Evolutionary conservation across 2,888 invertebrate genomes (phyloP).

Genomic region (Villa cingulata): DNA sequence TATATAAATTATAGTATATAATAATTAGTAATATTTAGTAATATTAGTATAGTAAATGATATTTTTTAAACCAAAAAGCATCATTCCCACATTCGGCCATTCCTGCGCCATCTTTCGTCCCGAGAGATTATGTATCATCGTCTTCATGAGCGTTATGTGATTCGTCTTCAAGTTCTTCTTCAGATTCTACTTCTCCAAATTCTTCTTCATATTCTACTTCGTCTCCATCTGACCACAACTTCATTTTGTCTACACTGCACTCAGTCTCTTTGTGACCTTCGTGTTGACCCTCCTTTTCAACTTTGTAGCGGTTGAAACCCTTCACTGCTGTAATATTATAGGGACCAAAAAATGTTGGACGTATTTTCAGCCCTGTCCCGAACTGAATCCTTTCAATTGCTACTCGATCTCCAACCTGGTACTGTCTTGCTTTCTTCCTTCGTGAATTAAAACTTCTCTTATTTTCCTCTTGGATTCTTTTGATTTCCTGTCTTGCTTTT

Average conservation of each 20-base stretch:
- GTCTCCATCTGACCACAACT: not conserved
- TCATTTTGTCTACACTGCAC: not conserved
- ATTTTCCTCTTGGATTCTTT: slow-evolving; percentile 6
- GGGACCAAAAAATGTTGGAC: not conserved
- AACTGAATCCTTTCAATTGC: not conserved
- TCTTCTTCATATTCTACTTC: no score
- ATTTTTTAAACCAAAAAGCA: no score
- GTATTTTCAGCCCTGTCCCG: not conserved
- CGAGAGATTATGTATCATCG: no score
- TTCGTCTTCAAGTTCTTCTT: no score
- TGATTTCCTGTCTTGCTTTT: not conserved
- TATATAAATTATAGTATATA: no score
- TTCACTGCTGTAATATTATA: not conserved
- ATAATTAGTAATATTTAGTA: no score
- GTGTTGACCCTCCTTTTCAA: not conserved
- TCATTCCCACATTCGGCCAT: no score
- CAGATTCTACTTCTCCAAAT: no score
- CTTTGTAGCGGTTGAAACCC: not conserved
- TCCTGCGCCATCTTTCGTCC: no score
- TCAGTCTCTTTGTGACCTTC: not conserved
- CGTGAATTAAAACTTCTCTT: not conserved
- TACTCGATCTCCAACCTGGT: not conserved
- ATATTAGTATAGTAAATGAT: no score
- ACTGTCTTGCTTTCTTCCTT: slow-evolving; percentile 1
- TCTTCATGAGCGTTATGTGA: no score